Percentiles rank a stretch among this genome's conserved stretches.
phyloP scores from a whole-genome alignment of 1,140 invertebrate species.

The Brachionus paranguensis region DNA sequence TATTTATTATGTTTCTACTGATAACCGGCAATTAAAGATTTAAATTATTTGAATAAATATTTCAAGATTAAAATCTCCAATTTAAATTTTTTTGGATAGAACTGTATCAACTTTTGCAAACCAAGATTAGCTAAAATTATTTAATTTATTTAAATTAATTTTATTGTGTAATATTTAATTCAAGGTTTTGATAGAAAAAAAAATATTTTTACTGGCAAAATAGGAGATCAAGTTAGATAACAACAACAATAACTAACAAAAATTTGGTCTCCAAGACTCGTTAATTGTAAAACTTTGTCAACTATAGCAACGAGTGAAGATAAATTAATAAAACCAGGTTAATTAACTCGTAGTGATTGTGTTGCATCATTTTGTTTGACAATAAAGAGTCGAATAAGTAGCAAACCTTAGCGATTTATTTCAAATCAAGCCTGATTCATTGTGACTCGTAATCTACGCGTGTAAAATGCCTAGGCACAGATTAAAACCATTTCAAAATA shows the following conservation, averaged over 20 bases:
- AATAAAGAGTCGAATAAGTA: background rate
- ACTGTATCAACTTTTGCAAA: background rate
- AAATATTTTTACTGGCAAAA: too few species aligned
- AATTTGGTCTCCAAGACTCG: background rate
- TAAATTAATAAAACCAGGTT: background rate
- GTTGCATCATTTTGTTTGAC: background rate
- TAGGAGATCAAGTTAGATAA: too few species aligned
- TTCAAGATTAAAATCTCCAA: background rate
- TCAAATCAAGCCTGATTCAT: background rate
- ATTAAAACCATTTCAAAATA: constrained; percentile 20
- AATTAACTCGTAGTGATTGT: background rate
- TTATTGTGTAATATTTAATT: background rate
- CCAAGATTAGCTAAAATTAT: background rate
- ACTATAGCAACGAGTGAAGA: background rate
- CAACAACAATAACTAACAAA: too few species aligned
- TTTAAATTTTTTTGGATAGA: background rate
- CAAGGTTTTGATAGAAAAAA: background rate
- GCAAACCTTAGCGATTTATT: background rate
- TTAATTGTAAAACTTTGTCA: background rate
- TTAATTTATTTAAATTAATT: background rate
- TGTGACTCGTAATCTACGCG: background rate
- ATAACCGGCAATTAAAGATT: background rate
- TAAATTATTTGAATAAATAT: background rate
- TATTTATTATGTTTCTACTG: background rate
- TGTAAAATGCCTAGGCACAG: background rate